Percentiles rank a stretch among this genome's conserved stretches.
Evolutionary conservation across 2,113 vertebrate genomes (phyloP).

Genomic region (Prochilodus magdalenae): DNA sequence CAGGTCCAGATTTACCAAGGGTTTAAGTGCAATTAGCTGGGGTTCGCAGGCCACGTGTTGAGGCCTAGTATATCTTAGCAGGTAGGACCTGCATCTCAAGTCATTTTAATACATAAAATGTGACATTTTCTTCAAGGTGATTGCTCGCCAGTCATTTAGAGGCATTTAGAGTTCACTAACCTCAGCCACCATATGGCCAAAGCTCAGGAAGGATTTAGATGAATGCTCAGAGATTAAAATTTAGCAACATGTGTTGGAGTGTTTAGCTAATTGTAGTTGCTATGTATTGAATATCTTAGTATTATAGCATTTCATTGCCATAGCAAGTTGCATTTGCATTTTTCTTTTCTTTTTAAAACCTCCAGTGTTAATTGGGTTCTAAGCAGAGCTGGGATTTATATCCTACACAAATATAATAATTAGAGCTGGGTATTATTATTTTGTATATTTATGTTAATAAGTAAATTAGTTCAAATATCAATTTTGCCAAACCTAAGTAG

Average conservation of each 20-base stretch:
- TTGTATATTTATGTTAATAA: no score
- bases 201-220: background rate
- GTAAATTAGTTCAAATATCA: no score
- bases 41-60: background rate
- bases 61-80: background rate
- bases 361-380: no score
- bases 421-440: no score
- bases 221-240: background rate
- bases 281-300: no score
- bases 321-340: no score
- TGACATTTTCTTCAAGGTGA: background rate
- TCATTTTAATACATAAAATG: background rate
- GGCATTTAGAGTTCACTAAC: background rate
- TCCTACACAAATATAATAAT: no score
- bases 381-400: no score
- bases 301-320: no score
- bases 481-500: no score
- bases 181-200: background rate
- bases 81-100: background rate
- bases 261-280: no score
- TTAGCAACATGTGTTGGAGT: background rate
- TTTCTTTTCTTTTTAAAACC: no score
- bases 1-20: conserved; percentile 16
- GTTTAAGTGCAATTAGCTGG: conserved; percentile 11
- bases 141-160: conserved; percentile 5